phyloP scores from a whole-genome alignment of 1,140 invertebrate species.

The Dolichoris vasculosae region DNA sequence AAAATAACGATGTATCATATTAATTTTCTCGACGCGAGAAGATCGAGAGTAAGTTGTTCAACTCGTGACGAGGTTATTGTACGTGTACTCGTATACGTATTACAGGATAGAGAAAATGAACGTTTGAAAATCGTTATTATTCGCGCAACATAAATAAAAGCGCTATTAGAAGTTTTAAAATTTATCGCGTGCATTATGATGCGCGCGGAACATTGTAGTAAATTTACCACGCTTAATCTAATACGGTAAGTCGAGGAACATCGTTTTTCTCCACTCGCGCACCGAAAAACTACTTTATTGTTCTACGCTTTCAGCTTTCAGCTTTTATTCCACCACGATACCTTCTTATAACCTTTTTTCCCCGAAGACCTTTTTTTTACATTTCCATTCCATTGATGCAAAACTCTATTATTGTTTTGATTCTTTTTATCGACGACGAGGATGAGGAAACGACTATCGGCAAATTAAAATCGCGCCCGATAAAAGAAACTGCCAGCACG shows the following conservation, averaged over 20 bases:
- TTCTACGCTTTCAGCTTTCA: background rate
- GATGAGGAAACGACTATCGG: background rate
- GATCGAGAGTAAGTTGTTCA: background rate
- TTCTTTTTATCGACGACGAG: background rate
- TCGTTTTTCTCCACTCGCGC: background rate
- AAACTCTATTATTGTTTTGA: conserved; percentile 8
- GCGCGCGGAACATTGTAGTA: background rate
- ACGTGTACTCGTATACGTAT: background rate
- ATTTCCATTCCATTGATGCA: background rate
- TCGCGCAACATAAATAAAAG: background rate
- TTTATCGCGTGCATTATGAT: no score
- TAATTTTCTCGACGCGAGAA: background rate
- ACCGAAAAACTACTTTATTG: background rate
- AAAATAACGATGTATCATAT: background rate
- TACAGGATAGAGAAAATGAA: no score
- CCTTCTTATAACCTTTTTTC: background rate
- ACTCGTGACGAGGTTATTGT: background rate
- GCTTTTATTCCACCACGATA: background rate
- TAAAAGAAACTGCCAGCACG: conserved; percentile 18
- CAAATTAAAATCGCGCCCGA: conserved; percentile 29
- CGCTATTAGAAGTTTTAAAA: background rate
- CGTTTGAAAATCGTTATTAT: background rate
- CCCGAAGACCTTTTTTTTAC: background rate
- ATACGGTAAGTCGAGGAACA: background rate
- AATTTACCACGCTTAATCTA: background rate